phyloP scores from a whole-genome alignment of 2,888 invertebrate species.

The Leuctra nigra region DNA sequence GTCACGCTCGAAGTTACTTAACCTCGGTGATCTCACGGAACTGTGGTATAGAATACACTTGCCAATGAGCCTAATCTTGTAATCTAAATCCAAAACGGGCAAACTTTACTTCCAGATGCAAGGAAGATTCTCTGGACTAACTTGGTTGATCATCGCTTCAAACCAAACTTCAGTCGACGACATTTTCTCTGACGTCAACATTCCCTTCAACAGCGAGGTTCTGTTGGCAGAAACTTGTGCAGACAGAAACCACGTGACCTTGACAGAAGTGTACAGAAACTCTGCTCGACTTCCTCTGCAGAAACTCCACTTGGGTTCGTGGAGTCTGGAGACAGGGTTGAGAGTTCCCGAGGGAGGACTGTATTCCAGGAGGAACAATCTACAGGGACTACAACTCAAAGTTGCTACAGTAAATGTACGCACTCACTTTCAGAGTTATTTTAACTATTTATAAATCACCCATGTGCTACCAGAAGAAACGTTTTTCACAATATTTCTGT shows the following conservation, averaged over 20 bases:
- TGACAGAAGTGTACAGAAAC: slow-evolving; percentile 1
- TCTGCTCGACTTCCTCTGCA: not conserved
- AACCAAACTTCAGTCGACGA: not conserved
- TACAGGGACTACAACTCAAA: not conserved
- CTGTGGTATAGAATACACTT: too few species aligned
- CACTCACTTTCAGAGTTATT: too few species aligned
- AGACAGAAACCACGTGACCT: not conserved
- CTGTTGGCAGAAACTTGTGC: not conserved
- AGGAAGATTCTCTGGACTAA: not conserved
- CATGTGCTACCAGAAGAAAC: too few species aligned
- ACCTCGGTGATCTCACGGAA: too few species aligned
- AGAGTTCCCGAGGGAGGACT: not conserved
- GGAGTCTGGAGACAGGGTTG: not conserved
- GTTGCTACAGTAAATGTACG: not conserved
- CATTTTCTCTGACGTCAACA: not conserved
- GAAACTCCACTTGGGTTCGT: not conserved
- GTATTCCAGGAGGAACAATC: not conserved
- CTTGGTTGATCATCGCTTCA: not conserved
- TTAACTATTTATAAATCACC: too few species aligned
- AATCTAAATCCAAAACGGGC: too few species aligned
- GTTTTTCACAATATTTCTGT: too few species aligned
- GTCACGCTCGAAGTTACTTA: too few species aligned
- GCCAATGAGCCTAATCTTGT: too few species aligned
- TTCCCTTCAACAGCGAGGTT: not conserved
- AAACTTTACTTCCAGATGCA: too few species aligned